Evolutionary conservation across 2,113 vertebrate species (phyloP).

Genomic region (Aphyosemion australe): DNA sequence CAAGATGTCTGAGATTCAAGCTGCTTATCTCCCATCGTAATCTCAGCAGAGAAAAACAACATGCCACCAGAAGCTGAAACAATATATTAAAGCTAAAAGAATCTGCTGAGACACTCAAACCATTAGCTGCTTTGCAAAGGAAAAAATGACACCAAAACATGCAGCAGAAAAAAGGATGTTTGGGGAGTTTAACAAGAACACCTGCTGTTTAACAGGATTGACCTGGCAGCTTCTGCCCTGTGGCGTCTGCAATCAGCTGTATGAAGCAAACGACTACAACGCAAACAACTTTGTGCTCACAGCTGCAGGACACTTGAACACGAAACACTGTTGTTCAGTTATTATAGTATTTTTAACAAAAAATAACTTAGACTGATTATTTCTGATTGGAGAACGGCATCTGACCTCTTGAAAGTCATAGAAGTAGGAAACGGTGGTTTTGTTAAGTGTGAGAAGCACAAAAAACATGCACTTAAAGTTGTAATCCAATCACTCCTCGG

Average conservation of each 20-base stretch:
- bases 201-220: constrained; percentile 60
- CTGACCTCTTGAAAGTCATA: no score
- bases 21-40: constrained; percentile 62
- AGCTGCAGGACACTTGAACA: not conserved
- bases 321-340: not conserved
- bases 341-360: no score
- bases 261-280: not conserved
- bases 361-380: no score
- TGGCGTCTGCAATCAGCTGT: constrained; percentile 31
- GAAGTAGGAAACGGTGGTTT: constrained; percentile 11
- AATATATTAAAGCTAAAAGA: no score
- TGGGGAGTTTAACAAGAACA: constrained; percentile 53
- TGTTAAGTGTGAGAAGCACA: constrained; percentile 18
- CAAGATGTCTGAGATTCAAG: constrained; percentile 31
- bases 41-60: constrained; percentile 16
- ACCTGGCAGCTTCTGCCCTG: constrained; percentile 44
- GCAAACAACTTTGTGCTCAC: constrained; percentile 19
- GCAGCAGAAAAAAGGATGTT: constrained; percentile 42
- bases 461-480: constrained; percentile 26
- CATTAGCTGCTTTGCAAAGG: not conserved
- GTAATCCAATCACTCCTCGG: constrained; percentile 47
- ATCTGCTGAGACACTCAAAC: not conserved
- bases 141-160: constrained; percentile 4
- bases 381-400: no score
- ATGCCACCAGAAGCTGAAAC: not conserved